phyloP scores from a whole-genome alignment of 2,888 invertebrate genomes.

The Phanerotoma sp. region DNA sequence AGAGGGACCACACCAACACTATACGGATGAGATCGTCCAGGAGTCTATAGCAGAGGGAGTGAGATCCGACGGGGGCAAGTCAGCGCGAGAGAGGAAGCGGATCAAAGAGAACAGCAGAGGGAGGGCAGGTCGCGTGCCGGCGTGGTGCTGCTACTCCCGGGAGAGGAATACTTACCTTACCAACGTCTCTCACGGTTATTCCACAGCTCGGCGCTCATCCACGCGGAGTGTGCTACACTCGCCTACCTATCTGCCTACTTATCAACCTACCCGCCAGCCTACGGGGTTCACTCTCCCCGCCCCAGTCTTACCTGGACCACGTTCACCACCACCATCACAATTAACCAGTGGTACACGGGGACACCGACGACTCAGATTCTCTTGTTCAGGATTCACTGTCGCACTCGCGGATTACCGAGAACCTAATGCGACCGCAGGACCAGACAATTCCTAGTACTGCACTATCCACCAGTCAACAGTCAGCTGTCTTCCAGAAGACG shows the following conservation, averaged over 20 bases:
- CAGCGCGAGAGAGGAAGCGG: slow-evolving; percentile 30
- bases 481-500: slow-evolving; percentile 44
- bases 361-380: slow-evolving; percentile 15
- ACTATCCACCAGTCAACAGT: slow-evolving; percentile 44
- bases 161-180: slow-evolving; percentile 46
- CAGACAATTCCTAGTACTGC: slow-evolving; percentile 26
- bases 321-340: slow-evolving; percentile 1
- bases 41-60: slow-evolving; percentile 17
- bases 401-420: too few relatives aligned
- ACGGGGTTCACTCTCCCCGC: slow-evolving; percentile 36
- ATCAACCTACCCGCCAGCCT: slow-evolving; percentile 43
- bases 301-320: slow-evolving; percentile 22
- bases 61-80: slow-evolving; percentile 31
- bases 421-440: background rate
- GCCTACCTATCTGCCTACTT: slow-evolving; percentile 43
- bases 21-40: background rate
- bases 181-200: slow-evolving; percentile 50
- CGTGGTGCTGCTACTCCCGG: slow-evolving; percentile 48
- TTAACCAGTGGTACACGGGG: too few relatives aligned
- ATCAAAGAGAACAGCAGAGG: slow-evolving; percentile 35
- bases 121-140: slow-evolving; percentile 56
- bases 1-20: slow-evolving; percentile 20
- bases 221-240: slow-evolving; percentile 35
- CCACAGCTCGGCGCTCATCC: slow-evolving; percentile 38
- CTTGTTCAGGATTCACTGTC: background rate